phyloP scores from a whole-genome alignment of 1,140 invertebrate genomes.

The Mya arenaria region DNA sequence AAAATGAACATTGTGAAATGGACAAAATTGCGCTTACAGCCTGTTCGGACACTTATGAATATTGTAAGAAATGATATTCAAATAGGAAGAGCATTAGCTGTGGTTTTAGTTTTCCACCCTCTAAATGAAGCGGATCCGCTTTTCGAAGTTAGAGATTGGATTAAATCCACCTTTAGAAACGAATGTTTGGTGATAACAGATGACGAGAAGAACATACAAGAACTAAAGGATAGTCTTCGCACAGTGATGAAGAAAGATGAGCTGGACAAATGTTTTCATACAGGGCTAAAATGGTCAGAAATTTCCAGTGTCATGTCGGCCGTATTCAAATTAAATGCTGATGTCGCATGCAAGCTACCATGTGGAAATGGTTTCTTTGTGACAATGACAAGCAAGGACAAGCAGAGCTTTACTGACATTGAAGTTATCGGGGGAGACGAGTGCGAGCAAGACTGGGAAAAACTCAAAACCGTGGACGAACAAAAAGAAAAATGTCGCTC shows the following conservation, averaged over 20 bases:
- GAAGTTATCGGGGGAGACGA: slow-evolving; percentile 26
- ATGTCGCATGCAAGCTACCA: slow-evolving; percentile 17
- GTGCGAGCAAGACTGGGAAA: background rate
- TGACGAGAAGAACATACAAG: background rate
- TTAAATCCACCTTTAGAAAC: background rate
- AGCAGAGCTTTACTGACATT: slow-evolving; percentile 5
- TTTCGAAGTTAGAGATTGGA: background rate
- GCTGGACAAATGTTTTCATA: background rate
- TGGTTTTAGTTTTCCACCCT: background rate
- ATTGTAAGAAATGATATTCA: background rate
- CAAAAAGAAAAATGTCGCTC: background rate
- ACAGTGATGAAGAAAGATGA: background rate
- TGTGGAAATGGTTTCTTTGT: background rate
- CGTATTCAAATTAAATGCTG: background rate
- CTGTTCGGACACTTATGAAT: background rate
- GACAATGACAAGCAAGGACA: slow-evolving; percentile 22
- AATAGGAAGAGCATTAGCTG: slow-evolving; percentile 10
- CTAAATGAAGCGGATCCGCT: background rate
- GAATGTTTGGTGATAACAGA: slow-evolving; percentile 27
- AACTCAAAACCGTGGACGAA: background rate
- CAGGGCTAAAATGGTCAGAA: background rate
- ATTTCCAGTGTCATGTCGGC: slow-evolving; percentile 14
- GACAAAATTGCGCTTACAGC: background rate
- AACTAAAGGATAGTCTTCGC: slow-evolving; percentile 2
- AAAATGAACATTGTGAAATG: background rate